These are phyloP conservation scores for Alentia gelatinosa DNA, from an alignment of 2,888 invertebrate genomes.

Conservation along the genomic window DNA sequence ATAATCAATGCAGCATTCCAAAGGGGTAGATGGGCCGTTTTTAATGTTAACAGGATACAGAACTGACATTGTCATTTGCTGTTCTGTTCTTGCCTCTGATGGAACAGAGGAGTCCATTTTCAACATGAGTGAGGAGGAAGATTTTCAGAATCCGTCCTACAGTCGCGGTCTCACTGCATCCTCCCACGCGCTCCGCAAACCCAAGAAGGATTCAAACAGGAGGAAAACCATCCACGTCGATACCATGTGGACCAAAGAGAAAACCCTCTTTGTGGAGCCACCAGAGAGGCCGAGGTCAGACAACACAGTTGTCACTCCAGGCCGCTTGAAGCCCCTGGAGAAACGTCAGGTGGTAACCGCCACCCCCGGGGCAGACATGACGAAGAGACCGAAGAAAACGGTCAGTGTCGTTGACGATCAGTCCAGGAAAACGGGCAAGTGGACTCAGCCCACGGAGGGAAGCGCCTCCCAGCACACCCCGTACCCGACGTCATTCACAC, in stretches of 20 bases:
- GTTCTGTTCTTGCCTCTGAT: not conserved
- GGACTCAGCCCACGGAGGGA: not conserved
- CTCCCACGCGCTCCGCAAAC: not conserved
- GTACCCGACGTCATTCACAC: not conserved
- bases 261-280: not conserved
- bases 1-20: too few species aligned
- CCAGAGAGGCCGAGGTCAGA: not conserved
- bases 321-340: not conserved
- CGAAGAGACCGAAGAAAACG: not conserved
- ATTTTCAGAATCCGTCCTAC: not conserved
- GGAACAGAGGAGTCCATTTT: not conserved
- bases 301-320: not conserved
- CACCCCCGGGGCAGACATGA: not conserved
- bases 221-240: constrained; percentile 13
- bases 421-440: not conserved
- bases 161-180: not conserved
- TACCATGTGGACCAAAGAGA: not conserved
- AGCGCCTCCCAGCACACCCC: not conserved
- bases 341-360: not conserved
- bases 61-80: not conserved
- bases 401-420: not conserved
- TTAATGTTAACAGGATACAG: too few species aligned
- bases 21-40: too few species aligned
- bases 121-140: not conserved
- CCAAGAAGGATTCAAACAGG: not conserved